Evolutionary conservation across 2,113 vertebrate species (phyloP), one percentile per base, ranked within the genome.

Genomic region (Coptodon bakossiorum): DNA sequence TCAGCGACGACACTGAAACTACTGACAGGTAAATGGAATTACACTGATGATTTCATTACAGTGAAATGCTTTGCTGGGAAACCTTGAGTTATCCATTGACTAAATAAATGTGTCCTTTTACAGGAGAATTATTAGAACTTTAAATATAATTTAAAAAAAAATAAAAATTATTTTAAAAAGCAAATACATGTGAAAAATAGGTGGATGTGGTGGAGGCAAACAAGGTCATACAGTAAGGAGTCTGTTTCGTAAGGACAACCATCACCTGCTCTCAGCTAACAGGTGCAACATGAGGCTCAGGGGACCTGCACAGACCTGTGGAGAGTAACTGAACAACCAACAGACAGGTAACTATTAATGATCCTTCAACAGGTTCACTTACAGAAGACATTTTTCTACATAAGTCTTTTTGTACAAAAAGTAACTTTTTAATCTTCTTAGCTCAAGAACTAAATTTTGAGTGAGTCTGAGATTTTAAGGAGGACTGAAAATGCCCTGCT

Each of bases 41-140:
- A 29, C 24, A 31, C 71, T 13, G 24, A 31, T n/a, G 16, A 78
- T 78, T 31, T 78, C 0, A 50, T 50, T 31, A 31, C 16, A 0
- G 16, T 78, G 43, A 78, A 50, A 78, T 78, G 43, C 10, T 78
- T 29, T 50, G n/a, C 38, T 45, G 8, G 40, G 38, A 73, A 73
- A 73, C 40, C 0, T 14, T 1, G 13, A 27, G 68, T 45, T 45
- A 73, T 73, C 22, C 40, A 73, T 48, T 27, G 40, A 73, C 24
- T 48, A 27, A 45, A 48, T 45, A 48, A 73, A 48, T 48, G 40
- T 48, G 9, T 78, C 45, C 27, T 78, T 78, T 78, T 31, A 78
- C 10, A 34, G 73, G 45, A 17, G 17, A 31, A 50, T 5, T 52
- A n/a, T 17, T 31, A 1, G 1, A 78, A 31, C 24, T 50, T 50